Evolutionary conservation across 2,113 vertebrate genomes (phyloP).

Genomic region (Scomber colias): DNA sequence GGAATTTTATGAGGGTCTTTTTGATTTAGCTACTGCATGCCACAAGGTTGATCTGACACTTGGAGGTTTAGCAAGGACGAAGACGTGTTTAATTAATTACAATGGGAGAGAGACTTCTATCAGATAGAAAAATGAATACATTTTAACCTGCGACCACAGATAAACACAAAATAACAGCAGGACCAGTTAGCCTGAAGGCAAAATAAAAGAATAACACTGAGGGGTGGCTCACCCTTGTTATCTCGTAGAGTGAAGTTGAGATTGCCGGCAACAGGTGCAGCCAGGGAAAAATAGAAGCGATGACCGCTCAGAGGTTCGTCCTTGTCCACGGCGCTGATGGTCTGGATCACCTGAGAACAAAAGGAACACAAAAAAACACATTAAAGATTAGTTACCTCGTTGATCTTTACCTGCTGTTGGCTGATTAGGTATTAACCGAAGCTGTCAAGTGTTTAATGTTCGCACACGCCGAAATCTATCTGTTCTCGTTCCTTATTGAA

Average conservation of each 20-base stretch:
- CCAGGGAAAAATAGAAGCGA: constrained; percentile 93
- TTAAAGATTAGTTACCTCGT: constrained; percentile 10
- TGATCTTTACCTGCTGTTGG: constrained; percentile 20
- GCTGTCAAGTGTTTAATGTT: constrained; percentile 28
- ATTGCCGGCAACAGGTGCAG: constrained; percentile 88
- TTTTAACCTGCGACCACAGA: neutral
- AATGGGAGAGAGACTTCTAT: neutral
- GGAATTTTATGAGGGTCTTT: constrained; percentile 19
- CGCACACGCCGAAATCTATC: constrained; percentile 1
- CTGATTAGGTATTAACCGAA: constrained; percentile 28
- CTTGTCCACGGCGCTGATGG: constrained; percentile 94
- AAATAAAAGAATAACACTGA: neutral
- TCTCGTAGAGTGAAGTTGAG: constrained; percentile 95
- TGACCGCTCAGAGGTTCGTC: constrained; percentile 94
- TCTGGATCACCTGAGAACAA: constrained; percentile 92
- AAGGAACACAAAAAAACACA: constrained; percentile 7
- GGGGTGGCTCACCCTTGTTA: constrained; percentile 89
- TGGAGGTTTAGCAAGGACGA: neutral
- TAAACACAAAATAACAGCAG: neutral
- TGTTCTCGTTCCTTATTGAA: neutral
- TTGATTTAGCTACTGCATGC: constrained; percentile 15
- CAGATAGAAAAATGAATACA: too few relatives aligned
- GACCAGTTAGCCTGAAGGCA: neutral
- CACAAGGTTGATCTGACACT: neutral
- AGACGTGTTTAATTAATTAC: neutral